These are phyloP conservation scores for Agonopterix subpropinquella DNA, from an alignment of 2,888 invertebrate species.

Conservation along the genomic window DNA sequence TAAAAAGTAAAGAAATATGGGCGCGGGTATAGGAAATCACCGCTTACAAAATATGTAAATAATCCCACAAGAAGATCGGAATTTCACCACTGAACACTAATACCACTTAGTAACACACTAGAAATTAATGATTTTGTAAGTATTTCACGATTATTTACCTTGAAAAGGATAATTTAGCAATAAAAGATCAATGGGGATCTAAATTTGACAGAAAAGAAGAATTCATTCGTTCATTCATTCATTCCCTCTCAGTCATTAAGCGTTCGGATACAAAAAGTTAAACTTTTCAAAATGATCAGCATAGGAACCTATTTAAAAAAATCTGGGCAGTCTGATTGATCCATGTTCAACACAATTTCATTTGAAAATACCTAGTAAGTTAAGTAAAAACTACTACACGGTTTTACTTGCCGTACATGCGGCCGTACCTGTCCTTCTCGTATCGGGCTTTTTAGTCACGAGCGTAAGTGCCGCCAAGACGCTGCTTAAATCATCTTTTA, in stretches of 20 bases:
- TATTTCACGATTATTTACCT: constrained; percentile 44
- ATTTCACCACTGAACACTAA: constrained; percentile 7
- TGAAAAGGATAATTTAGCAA: constrained; percentile 10
- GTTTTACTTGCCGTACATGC: too few species aligned
- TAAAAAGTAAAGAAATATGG: constrained; percentile 5
- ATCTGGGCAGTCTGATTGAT: too few species aligned
- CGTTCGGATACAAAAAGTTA: too few species aligned
- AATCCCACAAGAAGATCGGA: constrained; percentile 10
- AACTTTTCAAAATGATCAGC: too few species aligned
- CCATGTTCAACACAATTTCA: too few species aligned
- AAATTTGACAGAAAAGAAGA: constrained; percentile 13
- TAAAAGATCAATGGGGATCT: constrained; percentile 12
- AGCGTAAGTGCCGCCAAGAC: too few species aligned
- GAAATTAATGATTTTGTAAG: constrained; percentile 26
- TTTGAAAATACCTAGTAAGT: too few species aligned
- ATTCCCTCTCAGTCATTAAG: not conserved
- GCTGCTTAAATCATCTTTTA: too few species aligned
- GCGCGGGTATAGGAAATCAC: constrained; percentile 15
- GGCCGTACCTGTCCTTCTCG: too few species aligned
- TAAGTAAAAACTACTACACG: too few species aligned
- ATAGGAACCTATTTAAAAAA: too few species aligned
- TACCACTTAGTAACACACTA: constrained; percentile 11
- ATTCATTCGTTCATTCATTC: constrained; percentile 1
- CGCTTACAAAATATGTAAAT: constrained; percentile 15
- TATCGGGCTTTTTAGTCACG: too few species aligned